Evolutionary conservation across 2,888 invertebrate genomes (phyloP).

Genomic region (Hydrotaea diabolus): DNA sequence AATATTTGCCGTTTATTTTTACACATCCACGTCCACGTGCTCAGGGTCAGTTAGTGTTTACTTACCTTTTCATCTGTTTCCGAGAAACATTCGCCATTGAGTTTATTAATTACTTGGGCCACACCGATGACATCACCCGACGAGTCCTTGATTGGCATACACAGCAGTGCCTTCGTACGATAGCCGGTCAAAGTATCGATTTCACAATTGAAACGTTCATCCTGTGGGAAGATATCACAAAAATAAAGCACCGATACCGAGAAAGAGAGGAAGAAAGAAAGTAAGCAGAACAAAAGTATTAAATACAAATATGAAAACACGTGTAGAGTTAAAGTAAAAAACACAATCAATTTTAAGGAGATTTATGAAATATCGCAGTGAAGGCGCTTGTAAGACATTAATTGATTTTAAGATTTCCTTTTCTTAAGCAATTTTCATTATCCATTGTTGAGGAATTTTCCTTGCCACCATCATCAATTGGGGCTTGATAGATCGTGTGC

Average conservation of each 20-base stretch:
- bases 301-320: slow-evolving; percentile 20
- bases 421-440: background rate
- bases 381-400: background rate
- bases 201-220: slow-evolving; percentile 94
- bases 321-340: slow-evolving; percentile 3
- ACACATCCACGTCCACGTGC: background rate
- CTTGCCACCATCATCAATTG: background rate
- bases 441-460: background rate
- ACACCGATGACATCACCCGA: slow-evolving; percentile 97
- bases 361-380: background rate
- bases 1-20: background rate
- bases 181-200: slow-evolving; percentile 96
- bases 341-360: slow-evolving; percentile 27
- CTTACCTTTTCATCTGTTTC: slow-evolving; percentile 88
- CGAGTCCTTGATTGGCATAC: slow-evolving; percentile 97
- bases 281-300: slow-evolving; percentile 44
- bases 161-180: slow-evolving; percentile 93
- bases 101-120: slow-evolving; percentile 97
- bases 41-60: slow-evolving; percentile 15
- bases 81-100: slow-evolving; percentile 91
- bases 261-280: slow-evolving; percentile 11
- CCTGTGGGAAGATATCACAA: slow-evolving; percentile 82
- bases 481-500: no score
- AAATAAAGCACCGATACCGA: background rate
- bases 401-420: background rate